Evolutionary conservation across 2,797 vertebrate genomes (phyloP), one percentile per base, ranked within the genome.

Genomic region (Zenarchopterus dispar): DNA sequence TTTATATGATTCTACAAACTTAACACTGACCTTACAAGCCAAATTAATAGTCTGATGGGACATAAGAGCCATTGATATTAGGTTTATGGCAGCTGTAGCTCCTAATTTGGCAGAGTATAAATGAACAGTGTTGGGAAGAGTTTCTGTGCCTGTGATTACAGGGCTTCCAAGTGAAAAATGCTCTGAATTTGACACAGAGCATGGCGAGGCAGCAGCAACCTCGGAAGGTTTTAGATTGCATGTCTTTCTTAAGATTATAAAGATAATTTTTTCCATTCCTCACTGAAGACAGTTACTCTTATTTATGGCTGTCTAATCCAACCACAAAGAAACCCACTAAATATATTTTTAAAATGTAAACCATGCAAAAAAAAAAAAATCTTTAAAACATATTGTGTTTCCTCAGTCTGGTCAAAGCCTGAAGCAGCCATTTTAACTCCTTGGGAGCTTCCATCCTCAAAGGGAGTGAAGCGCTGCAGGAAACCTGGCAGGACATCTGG

Each of bases 401-500:
- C 13, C 56, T 62, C 7, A 47, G 8, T 41, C 64, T 55, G 51
- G 33, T 59, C 52, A 60, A 48, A 57, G 70, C 24, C 31, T 47
- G 28, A 57, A 78, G 77, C 57, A 44, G 69, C 65, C 70, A 76
- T 84, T 88, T 88, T 81, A 59, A 62, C 77, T 75, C 80, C 41
- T 67, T 58, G 54, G 62, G 69, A 82, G 57, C 58, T 62, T 55
- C 71, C n/a, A 59, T 70, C 75, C 44, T 70, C 48, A 28, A 46
- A 65, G 50, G 43, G 8, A 26, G 31, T 65, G 72, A 78, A 58
- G 78, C 52, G 77, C 56, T 69, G 73, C 69, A 73, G 77, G 75
- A 84, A 84, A 85, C 72, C 83, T 85, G 73, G 84, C 71, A 73
- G 83, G 89, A 92, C 87, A 92, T 88, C 86, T 91, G 84, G 90